phyloP scores from a whole-genome alignment of 2,113 vertebrate species.

The Antechinus flavipes region DNA sequence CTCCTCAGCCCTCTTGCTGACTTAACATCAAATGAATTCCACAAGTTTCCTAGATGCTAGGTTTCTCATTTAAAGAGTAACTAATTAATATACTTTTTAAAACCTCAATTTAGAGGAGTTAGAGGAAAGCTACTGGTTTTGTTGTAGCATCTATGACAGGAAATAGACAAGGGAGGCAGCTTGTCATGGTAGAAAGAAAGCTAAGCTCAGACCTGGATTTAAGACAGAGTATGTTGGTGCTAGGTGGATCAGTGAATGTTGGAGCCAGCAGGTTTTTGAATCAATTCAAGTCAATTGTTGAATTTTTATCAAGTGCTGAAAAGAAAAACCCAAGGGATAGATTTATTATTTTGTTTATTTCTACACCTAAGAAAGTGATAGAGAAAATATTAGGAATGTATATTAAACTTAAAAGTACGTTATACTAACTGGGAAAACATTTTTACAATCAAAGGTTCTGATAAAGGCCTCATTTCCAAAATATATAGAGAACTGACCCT shows the following conservation, averaged over 20 bases:
- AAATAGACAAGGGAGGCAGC: background rate
- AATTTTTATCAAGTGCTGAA: background rate
- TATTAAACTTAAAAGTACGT: background rate
- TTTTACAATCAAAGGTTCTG: too few relatives aligned
- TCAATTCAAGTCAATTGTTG: background rate
- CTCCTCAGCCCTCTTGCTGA: background rate
- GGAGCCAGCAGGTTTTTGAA: background rate
- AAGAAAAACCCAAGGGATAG: background rate
- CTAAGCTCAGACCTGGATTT: background rate
- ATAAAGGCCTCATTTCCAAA: too few relatives aligned
- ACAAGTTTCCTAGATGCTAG: conserved; percentile 8
- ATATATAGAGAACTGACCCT: too few relatives aligned
- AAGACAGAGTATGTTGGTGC: background rate
- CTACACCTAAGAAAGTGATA: background rate
- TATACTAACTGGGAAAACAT: background rate
- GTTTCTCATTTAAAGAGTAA: conserved; percentile 16
- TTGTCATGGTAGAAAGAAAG: background rate
- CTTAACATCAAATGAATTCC: conserved; percentile 49
- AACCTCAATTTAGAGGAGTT: background rate
- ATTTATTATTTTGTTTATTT: background rate
- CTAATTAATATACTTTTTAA: conserved; percentile 8
- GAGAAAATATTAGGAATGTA: background rate
- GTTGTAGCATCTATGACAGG: background rate
- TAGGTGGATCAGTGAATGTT: background rate
- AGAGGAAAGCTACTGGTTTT: background rate